phyloP scores from a whole-genome alignment of 2,888 invertebrate species.

The Tipula confusa region DNA sequence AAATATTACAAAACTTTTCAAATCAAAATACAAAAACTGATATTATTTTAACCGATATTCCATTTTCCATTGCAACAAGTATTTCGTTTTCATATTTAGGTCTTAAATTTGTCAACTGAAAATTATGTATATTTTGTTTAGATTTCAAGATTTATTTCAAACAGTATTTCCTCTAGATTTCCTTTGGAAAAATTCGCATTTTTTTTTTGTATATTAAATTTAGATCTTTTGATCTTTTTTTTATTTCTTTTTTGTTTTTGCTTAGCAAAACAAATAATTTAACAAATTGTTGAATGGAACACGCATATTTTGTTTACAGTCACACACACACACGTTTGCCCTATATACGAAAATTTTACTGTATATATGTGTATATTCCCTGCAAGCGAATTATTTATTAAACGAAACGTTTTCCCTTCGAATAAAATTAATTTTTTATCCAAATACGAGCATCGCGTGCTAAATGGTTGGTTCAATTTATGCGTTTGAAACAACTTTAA shows the following conservation, averaged over 20 bases:
- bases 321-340: background rate
- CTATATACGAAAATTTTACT: background rate
- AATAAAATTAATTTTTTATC: background rate
- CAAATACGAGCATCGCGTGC: background rate
- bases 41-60: background rate
- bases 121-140: constrained; percentile 3
- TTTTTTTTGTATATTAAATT: background rate
- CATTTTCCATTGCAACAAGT: background rate
- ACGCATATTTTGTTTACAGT: background rate
- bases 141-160: background rate
- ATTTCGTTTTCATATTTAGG: background rate
- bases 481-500: background rate
- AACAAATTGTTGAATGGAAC: background rate
- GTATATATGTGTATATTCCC: background rate
- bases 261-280: constrained; percentile 3
- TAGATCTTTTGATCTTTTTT: background rate
- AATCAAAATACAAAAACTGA: background rate
- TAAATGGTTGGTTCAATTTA: background rate
- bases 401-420: background rate
- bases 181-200: background rate
- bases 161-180: background rate
- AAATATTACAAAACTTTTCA: background rate
- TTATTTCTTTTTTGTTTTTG: background rate
- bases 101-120: constrained; percentile 17
- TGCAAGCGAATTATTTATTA: background rate